Conservation (phyloP, 2,113 vertebrate genomes). For the Paradoxurus hermaphroditus region DNA sequence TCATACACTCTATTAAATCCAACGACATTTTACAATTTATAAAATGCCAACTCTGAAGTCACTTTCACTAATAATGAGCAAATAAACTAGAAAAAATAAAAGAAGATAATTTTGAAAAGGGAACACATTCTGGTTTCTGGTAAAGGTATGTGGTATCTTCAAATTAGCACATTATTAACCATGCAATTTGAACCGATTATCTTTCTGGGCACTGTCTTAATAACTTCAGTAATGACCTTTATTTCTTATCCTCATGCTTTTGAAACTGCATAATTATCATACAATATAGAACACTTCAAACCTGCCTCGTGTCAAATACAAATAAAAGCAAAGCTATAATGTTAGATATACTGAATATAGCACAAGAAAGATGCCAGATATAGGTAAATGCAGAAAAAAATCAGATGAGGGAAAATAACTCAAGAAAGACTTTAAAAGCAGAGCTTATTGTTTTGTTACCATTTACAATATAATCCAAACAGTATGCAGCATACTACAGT, state of each 20-base stretch:
- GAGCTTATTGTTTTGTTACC: conserved; percentile 50
- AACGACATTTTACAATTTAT: conserved; percentile 78
- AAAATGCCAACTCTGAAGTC: background rate
- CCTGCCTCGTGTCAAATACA: conserved; percentile 3
- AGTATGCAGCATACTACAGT: conserved; percentile 27
- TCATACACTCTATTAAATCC: conserved; percentile 64
- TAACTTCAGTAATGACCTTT: conserved; percentile 24
- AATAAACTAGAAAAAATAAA: background rate
- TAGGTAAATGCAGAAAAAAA: conserved; percentile 60
- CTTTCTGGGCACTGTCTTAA: conserved; percentile 23
- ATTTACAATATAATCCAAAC: conserved; percentile 36
- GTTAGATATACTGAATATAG: conserved; percentile 51
- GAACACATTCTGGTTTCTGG: background rate
- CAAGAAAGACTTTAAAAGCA: conserved; percentile 54
- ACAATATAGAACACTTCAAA: conserved; percentile 23
- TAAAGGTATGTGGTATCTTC: background rate
- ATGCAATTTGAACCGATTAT: background rate
- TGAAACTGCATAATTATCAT: background rate
- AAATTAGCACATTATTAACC: background rate
- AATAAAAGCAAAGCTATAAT: conserved; percentile 51
- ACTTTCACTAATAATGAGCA: conserved; percentile 20
- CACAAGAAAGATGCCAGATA: conserved; percentile 47
- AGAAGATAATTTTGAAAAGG: conserved; percentile 10
- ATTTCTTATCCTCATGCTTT: conserved; percentile 14
- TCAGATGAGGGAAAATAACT: conserved; percentile 39